Conservation (phyloP, 1,140 invertebrate genomes). For the Pygmarrhopalites habei region DNA sequence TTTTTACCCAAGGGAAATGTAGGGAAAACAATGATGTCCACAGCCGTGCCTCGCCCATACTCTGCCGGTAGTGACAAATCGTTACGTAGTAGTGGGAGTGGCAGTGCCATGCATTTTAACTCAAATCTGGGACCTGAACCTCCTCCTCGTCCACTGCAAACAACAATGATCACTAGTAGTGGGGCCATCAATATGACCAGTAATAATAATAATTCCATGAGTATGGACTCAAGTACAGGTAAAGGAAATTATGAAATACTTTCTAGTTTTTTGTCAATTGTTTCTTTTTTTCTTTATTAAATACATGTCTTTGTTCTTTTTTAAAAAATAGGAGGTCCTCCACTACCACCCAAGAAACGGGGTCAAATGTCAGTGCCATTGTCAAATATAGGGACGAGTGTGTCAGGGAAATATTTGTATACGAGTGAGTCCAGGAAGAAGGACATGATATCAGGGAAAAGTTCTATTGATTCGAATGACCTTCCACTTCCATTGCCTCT, state of each 20-base stretch:
- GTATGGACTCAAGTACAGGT: too few species aligned
- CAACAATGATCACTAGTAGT: constrained; percentile 46
- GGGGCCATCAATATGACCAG: not conserved
- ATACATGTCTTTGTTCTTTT: constrained; percentile 3
- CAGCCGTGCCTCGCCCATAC: constrained; percentile 34
- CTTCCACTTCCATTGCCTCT: constrained; percentile 23
- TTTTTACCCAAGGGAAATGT: not conserved
- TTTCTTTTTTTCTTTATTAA: not conserved
- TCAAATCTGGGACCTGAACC: constrained; percentile 47
- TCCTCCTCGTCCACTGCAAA: constrained; percentile 56
- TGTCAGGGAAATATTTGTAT: not conserved
- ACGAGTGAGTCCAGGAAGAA: not conserved
- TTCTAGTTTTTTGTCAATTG: too few species aligned
- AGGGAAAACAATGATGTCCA: constrained; percentile 15
- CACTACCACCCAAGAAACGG: constrained; percentile 79
- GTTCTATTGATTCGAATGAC: too few species aligned
- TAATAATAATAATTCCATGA: not conserved
- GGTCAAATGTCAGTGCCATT: constrained; percentile 18
- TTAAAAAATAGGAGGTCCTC: too few species aligned
- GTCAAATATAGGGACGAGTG: constrained; percentile 20
- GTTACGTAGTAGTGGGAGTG: not conserved
- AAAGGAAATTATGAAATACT: too few species aligned
- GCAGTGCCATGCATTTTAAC: not conserved
- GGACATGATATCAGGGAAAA: too few species aligned
- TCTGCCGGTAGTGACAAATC: constrained; percentile 26